phyloP scores from a whole-genome alignment of 2,797 vertebrate species.

The Intellagama lesueurii region DNA sequence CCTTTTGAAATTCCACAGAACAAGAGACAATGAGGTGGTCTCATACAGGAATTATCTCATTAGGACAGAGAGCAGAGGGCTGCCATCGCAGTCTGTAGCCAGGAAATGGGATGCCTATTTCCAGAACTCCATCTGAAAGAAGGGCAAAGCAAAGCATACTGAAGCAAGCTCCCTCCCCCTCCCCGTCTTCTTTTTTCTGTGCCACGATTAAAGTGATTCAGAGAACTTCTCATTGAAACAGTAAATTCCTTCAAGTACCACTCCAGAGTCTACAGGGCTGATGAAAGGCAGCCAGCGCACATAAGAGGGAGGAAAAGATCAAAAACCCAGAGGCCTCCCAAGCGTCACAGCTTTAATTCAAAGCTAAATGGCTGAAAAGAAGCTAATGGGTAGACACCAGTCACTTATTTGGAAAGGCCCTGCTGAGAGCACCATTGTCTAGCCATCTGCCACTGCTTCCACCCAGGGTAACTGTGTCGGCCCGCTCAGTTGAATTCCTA shows the following conservation, averaged over 20 bases:
- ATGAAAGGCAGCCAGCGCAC: constrained; percentile 19
- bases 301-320: constrained; percentile 22
- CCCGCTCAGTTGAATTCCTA: background rate
- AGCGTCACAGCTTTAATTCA: constrained; percentile 14
- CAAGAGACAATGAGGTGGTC: background rate
- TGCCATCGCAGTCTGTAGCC: background rate
- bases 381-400: constrained; percentile 22
- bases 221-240: background rate
- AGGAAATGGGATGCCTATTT: background rate
- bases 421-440: constrained; percentile 23
- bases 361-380: constrained; percentile 40
- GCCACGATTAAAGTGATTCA: constrained; percentile 6
- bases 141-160: background rate
- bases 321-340: constrained; percentile 4
- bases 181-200: background rate
- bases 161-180: background rate
- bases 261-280: background rate
- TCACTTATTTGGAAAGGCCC: constrained; percentile 10
- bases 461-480: background rate
- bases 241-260: constrained; percentile 24
- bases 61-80: background rate
- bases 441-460: constrained; percentile 13
- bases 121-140: background rate
- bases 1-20: background rate
- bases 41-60: background rate